These are phyloP conservation scores for Drosophila testacea DNA, from an alignment of 2,888 invertebrate species.

Conservation along the genomic window DNA sequence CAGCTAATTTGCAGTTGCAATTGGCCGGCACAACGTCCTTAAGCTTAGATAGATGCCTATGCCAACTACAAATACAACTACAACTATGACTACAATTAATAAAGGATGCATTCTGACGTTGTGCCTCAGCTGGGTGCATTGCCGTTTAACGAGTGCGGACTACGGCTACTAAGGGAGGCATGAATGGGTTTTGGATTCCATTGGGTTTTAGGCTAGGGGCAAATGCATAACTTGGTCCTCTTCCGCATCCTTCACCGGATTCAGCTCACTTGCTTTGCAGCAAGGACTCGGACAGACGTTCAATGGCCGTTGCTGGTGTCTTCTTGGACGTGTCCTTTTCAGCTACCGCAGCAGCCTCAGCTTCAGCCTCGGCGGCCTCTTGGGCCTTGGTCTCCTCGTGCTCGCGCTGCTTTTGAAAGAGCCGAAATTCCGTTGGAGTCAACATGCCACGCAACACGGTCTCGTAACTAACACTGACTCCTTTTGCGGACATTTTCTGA, in stretches of 20 bases:
- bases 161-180: conserved; percentile 34
- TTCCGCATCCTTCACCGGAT: neutral
- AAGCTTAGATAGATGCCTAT: conserved; percentile 43
- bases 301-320: conserved; percentile 66
- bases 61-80: conserved; percentile 22
- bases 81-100: conserved; percentile 35
- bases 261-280: conserved; percentile 64
- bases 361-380: conserved; percentile 72
- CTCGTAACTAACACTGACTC: conserved; percentile 89
- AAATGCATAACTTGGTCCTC: conserved; percentile 59
- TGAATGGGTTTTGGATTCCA: neutral
- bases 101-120: conserved; percentile 44
- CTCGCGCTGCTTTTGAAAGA: conserved; percentile 86
- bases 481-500: conserved; percentile 89
- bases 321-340: conserved; percentile 57
- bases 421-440: conserved; percentile 90
- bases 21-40: conserved; percentile 64
- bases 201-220: conserved; percentile 29
- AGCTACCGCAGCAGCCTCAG: conserved; percentile 56
- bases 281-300: conserved; percentile 75
- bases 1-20: conserved; percentile 32
- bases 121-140: conserved; percentile 59
- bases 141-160: conserved; percentile 65
- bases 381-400: conserved; percentile 79
- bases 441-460: conserved; percentile 90